Conservation (phyloP, 2,888 invertebrate species). For the Spialia ferax region DNA sequence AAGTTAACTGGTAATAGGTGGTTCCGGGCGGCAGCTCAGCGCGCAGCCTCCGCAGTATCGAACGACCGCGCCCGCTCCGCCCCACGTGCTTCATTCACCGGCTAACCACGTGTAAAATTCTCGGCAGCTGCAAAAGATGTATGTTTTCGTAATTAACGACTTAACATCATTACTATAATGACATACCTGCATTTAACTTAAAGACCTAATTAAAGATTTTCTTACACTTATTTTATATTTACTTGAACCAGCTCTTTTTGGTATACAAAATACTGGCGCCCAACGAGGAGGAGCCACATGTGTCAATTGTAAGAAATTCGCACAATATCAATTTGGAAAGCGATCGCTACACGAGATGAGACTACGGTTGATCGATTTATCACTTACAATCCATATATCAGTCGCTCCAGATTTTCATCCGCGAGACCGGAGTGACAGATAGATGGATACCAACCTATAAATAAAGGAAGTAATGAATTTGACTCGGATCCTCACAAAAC, state of each 20-base stretch:
- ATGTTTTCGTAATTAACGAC: slow-evolving; percentile 12
- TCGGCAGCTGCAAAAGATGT: not conserved
- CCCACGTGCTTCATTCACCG: slow-evolving; percentile 61
- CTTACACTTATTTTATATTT: not conserved
- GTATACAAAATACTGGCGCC: slow-evolving; percentile 22
- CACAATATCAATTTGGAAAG: slow-evolving; percentile 33
- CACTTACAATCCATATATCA: slow-evolving; percentile 32
- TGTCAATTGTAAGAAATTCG: slow-evolving; percentile 25
- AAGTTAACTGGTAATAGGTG: too few species aligned
- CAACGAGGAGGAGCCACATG: slow-evolving; percentile 22
- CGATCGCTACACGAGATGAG: slow-evolving; percentile 21
- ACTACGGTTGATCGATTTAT: slow-evolving; percentile 34
- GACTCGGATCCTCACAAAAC: too few species aligned
- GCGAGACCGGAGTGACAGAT: slow-evolving; percentile 17
- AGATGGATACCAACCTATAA: slow-evolving; percentile 6
- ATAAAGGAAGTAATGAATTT: slow-evolving; percentile 1
- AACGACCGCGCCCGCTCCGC: slow-evolving; percentile 57
- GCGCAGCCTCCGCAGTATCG: slow-evolving; percentile 66
- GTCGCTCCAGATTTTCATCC: slow-evolving; percentile 21
- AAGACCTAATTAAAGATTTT: too few species aligned
- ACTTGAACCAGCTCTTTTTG: not conserved
- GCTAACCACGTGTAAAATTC: slow-evolving; percentile 53
- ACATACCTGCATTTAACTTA: too few species aligned
- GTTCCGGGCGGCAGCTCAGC: slow-evolving; percentile 56
- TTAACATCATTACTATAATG: not conserved